These are phyloP conservation scores for Mesitornis unicolor DNA, from an alignment of 2,113 vertebrate species.

Conservation along the genomic window DNA sequence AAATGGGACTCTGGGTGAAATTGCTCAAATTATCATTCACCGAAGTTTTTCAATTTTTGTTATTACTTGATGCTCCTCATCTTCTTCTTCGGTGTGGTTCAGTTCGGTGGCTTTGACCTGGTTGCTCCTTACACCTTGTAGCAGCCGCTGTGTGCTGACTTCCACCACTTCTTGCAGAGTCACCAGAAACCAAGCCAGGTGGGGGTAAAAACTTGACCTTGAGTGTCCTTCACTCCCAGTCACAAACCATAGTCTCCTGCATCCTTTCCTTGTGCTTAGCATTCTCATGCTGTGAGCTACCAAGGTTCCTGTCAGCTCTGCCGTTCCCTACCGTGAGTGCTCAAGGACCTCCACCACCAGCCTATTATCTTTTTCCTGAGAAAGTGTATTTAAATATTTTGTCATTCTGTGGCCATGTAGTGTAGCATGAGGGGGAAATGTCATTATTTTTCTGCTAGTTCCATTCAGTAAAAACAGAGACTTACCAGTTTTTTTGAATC, in stretches of 20 bases:
- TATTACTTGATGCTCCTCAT: background rate
- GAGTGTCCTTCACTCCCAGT: background rate
- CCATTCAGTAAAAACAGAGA: background rate
- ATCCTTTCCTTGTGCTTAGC: background rate
- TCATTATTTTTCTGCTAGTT: too few species aligned
- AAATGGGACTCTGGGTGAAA: background rate
- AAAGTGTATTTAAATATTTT: background rate
- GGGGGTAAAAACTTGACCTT: background rate
- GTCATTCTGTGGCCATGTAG: background rate
- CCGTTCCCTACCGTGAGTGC: background rate
- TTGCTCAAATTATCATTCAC: background rate
- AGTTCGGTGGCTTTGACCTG: background rate
- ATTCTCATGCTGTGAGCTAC: background rate
- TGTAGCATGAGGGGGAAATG: background rate
- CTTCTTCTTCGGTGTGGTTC: background rate
- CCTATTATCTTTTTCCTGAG: background rate
- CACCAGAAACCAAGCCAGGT: background rate
- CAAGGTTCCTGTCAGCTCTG: background rate
- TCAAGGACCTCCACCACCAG: background rate
- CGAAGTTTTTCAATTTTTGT: background rate
- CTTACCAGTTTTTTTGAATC: background rate
- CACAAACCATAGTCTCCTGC: background rate
- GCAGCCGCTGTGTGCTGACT: background rate
- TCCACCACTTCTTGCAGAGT: background rate
- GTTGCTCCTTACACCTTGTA: background rate